A percentile compares a stretch with the other conserved stretches of the same genome.
Conservation (phyloP, 2,113 vertebrate species). For the Anas platyrhynchos region DNA sequence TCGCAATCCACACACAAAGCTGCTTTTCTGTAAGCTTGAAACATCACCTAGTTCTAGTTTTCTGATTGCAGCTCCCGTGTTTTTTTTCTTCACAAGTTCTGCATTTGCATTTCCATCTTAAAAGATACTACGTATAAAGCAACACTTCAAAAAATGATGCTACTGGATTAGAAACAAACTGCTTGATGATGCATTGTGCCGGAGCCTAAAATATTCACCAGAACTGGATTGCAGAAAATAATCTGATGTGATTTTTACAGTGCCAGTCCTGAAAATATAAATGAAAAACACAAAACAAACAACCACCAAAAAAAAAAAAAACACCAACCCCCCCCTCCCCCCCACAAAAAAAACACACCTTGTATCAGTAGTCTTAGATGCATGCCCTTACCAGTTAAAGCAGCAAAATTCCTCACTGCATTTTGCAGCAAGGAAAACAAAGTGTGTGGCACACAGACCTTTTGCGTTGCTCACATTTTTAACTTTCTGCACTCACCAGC, state of each 20-base stretch:
- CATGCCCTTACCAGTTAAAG: neutral
- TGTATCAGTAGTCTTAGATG: neutral
- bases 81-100: neutral
- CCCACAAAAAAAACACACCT: too few species aligned
- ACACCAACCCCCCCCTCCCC: too few species aligned
- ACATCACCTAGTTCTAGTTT: neutral
- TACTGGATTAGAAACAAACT: neutral
- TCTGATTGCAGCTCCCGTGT: neutral
- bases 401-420: neutral
- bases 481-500: fast-evolving
- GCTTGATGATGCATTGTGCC: fast-evolving
- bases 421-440: neutral
- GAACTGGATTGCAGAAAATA: neutral
- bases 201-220: neutral
- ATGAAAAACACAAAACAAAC: neutral
- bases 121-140: neutral
- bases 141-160: neutral
- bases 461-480: neutral
- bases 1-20: fast-evolving
- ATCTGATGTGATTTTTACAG: neutral
- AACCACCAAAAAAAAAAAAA: too few species aligned
- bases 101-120: neutral
- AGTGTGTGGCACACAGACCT: fast-evolving
- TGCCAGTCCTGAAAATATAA: neutral
- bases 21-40: neutral